Conservation (phyloP, 2,797 vertebrate species). For the Siniperca obscura region DNA sequence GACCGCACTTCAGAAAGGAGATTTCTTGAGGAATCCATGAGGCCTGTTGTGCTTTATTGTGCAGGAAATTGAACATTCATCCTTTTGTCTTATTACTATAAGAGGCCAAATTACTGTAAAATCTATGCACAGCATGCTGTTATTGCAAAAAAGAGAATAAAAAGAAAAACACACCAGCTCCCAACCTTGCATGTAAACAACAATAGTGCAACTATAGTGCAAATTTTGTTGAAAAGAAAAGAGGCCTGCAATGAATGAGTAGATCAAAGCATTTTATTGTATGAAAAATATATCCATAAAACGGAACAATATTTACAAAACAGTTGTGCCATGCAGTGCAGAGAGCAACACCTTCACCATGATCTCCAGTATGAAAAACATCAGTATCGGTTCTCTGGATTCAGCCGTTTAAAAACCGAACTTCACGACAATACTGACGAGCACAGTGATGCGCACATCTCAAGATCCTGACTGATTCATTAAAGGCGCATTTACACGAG, state of each 20-base stretch:
- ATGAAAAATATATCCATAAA: conserved; percentile 82
- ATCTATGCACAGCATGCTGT: conserved; percentile 22
- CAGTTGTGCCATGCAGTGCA: conserved; percentile 49
- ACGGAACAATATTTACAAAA: conserved; percentile 77
- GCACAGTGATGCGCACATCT: conserved; percentile 71
- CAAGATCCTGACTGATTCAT: conserved; percentile 31
- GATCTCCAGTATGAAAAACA: conserved; percentile 81
- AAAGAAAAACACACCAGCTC: background rate
- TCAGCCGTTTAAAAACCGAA: conserved; percentile 92
- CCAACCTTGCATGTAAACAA: conserved; percentile 9
- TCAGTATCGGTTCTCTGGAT: conserved; percentile 93
- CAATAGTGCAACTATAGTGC: conserved; percentile 10
- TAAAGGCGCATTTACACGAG: conserved; percentile 30
- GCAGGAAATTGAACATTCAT: conserved; percentile 59
- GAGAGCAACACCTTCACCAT: conserved; percentile 58
- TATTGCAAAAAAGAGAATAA: background rate
- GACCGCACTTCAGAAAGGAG: background rate
- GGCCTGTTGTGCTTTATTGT: conserved; percentile 32
- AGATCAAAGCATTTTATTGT: conserved; percentile 79
- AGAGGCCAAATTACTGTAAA: conserved; percentile 22
- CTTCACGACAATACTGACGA: conserved; percentile 92
- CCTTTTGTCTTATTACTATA: conserved; percentile 26
- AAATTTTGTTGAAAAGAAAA: conserved; percentile 8
- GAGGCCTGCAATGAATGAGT: conserved; percentile 16
- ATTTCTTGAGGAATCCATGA: conserved; percentile 31